A percentile compares a stretch with the other conserved stretches of the same genome.
These are phyloP conservation scores for Rhinolophus sinicus DNA, from an alignment of 2,113 vertebrate genomes.

Conservation along the genomic window DNA sequence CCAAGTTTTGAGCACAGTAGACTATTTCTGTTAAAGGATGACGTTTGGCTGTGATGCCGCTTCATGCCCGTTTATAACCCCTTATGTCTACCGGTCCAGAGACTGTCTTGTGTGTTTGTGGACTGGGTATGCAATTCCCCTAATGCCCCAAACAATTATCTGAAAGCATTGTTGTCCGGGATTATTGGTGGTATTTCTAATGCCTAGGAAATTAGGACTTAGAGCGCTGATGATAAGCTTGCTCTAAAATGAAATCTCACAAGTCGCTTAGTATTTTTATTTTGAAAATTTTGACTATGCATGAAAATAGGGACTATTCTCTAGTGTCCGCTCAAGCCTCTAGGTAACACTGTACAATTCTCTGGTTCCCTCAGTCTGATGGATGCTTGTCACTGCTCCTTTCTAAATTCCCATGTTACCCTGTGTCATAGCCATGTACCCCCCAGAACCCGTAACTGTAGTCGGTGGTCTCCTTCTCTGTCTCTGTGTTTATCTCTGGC, in stretches of 20 bases:
- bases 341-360: not conserved
- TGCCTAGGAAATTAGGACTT: not conserved
- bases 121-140: not conserved
- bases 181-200: not conserved
- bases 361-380: not conserved
- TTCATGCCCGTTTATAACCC: not conserved
- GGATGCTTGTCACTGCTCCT: not conserved
- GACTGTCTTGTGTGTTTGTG: not conserved
- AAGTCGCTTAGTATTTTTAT: not conserved
- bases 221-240: not conserved
- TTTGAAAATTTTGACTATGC: not conserved
- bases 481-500: not conserved
- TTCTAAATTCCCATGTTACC: not conserved
- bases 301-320: not conserved
- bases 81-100: rapidly evolving
- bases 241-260: not conserved
- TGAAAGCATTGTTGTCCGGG: not conserved
- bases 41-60: not conserved
- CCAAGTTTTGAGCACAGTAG: not conserved
- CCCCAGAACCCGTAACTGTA: not conserved
- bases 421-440: not conserved
- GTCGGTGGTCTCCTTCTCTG: not conserved
- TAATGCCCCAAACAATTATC: not conserved
- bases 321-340: not conserved
- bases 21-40: not conserved